phyloP scores from a whole-genome alignment of 53 echinoderm and acorn worm species.

The Pentamera pediparva region DNA sequence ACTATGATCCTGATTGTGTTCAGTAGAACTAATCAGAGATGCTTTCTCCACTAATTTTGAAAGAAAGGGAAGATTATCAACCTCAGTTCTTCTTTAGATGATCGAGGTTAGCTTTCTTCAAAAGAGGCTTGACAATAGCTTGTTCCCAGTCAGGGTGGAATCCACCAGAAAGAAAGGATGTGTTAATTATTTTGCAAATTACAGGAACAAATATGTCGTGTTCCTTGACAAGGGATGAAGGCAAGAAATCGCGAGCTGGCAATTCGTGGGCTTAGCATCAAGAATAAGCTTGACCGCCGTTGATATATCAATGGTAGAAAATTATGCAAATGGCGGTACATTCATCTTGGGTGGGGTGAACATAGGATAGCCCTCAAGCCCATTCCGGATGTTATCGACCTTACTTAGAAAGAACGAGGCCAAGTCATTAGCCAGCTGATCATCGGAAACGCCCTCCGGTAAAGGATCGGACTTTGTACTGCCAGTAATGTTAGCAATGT shows the following conservation, averaged over 20 bases:
- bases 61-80: not conserved
- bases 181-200: slow-evolving; percentile 8
- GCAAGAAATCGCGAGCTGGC: not conserved
- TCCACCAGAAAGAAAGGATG: not conserved
- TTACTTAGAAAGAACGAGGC: slow-evolving; percentile 7
- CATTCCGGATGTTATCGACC: slow-evolving; percentile 1
- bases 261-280: slow-evolving; percentile 18
- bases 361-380: not conserved
- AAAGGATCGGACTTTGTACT: not conserved
- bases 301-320: slow-evolving; percentile 1
- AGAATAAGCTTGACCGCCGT: not conserved
- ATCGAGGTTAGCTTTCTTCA: not conserved
- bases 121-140: slow-evolving; percentile 11
- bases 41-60: no score
- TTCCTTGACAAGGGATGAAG: slow-evolving; percentile 5
- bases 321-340: not conserved
- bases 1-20: not conserved
- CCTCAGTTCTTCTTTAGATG: not conserved
- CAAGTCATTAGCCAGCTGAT: slow-evolving; percentile 7
- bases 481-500: not conserved
- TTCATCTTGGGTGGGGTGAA: not conserved
- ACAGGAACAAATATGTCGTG: slow-evolving; percentile 24
- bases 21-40: slow-evolving; percentile 13
- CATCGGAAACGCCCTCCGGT: slow-evolving; percentile 1
- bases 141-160: slow-evolving; percentile 23